These are phyloP conservation scores for Arvicanthis niloticus DNA, from an alignment of 2,113 vertebrate genomes.

Conservation along the genomic window DNA sequence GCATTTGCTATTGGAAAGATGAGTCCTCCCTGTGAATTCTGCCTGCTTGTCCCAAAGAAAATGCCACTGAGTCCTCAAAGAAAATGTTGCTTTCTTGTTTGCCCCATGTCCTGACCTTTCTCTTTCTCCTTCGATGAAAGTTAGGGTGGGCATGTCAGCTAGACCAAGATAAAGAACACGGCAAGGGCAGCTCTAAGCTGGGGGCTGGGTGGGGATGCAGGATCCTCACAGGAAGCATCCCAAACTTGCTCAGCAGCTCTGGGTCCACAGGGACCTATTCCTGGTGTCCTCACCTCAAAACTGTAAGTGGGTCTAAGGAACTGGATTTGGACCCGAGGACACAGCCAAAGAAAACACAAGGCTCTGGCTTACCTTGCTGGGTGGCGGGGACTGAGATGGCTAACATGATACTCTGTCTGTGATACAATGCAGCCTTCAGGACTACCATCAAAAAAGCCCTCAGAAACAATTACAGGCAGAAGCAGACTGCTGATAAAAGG, in stretches of 20 bases:
- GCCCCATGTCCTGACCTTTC: conserved; percentile 18
- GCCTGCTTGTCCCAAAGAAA: neutral
- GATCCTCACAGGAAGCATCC: neutral
- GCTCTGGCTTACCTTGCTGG: conserved; percentile 24
- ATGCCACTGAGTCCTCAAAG: neutral
- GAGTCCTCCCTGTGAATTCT: neutral
- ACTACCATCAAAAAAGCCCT: conserved; percentile 70
- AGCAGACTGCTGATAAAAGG: neutral
- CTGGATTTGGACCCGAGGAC: conserved; percentile 43
- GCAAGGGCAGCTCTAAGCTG: neutral
- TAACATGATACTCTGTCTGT: conserved; percentile 71
- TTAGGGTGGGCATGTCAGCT: neutral
- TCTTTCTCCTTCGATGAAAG: conserved; percentile 33
- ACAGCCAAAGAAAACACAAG: conserved; percentile 61
- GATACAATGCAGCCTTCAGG: conserved; percentile 78
- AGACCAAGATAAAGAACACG: neutral
- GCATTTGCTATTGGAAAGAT: neutral
- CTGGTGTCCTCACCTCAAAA: neutral
- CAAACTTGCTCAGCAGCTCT: neutral
- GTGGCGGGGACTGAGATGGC: conserved; percentile 47
- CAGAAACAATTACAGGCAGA: neutral
- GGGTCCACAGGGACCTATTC: neutral
- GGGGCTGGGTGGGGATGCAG: neutral
- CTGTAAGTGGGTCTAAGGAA: conserved; percentile 57
- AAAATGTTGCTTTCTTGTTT: neutral